phyloP scores from a whole-genome alignment of 2,888 invertebrate genomes.

The Idaea straminata region DNA sequence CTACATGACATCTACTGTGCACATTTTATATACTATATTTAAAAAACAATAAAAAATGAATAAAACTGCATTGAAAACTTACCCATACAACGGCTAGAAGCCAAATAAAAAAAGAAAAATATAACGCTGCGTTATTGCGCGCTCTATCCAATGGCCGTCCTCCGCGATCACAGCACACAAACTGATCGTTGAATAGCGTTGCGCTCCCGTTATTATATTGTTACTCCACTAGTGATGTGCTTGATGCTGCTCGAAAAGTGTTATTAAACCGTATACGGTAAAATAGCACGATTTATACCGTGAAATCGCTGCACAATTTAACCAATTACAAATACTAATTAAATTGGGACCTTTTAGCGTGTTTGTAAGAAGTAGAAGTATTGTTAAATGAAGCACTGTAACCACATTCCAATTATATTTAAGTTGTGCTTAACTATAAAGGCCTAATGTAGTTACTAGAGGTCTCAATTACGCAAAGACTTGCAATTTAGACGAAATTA shows the following conservation, averaged over 20 bases:
- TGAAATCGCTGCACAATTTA: no score
- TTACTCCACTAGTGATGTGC: slow-evolving; percentile 36
- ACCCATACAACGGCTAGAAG: slow-evolving; percentile 82
- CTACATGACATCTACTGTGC: slow-evolving; percentile 16
- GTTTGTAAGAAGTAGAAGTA: no score
- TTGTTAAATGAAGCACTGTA: no score
- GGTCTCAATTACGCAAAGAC: no score
- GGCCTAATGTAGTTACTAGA: no score
- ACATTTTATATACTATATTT: slow-evolving; percentile 4
- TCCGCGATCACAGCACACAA: slow-evolving; percentile 57
- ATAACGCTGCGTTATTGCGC: slow-evolving; percentile 62
- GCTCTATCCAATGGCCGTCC: slow-evolving; percentile 62
- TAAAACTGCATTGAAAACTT: slow-evolving; percentile 41
- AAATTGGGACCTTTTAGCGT: no score
- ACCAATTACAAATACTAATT: no score
- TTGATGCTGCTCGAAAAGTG: slow-evolving; percentile 12
- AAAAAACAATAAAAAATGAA: slow-evolving; percentile 23
- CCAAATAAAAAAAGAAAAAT: slow-evolving; percentile 80
- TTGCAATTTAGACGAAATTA: no score
- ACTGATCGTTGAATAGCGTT: slow-evolving; percentile 64
- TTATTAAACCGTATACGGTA: neutral
- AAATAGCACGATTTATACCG: no score
- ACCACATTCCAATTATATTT: no score
- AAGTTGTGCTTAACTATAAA: no score
- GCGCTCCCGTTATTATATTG: slow-evolving; percentile 59